Evolutionary conservation across 2,113 vertebrate species (phyloP), one percentile per base, ranked within the genome.

Genomic region (Parus major): DNA sequence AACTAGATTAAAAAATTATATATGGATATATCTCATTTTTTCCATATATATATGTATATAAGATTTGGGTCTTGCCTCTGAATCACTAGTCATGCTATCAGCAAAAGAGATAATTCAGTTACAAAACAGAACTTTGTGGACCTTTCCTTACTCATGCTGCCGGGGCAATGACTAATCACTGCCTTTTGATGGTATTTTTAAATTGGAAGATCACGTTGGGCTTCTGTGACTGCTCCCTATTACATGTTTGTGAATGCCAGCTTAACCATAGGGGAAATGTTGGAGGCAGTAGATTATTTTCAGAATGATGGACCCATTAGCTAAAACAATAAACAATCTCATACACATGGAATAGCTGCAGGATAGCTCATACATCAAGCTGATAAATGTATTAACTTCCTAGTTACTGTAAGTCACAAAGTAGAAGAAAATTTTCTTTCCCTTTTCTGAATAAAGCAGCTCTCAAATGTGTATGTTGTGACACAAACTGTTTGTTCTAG

Each of bases 351-450:
- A 73, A 88, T 88, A 93, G 88, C 79, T 88, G 76, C 64, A 78
- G 92, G 90, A 59, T 90, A 64, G 24, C 68, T 92, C 85, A 52
- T 96, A 96, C 71, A 90, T 97, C 94, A 94, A 50, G 71, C 3
- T 93, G 92, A 95, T 86, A 93, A 83, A 94, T 91, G 52, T 92
- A 93, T 94, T 96, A 95, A 93, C 56, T 88, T 95, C 93, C 76
- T 77, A 78, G 68, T 75, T 88, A 92, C 64, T 92, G 55, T 77
- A 94, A 86, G 72, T 92, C 79, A 83, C 71, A 60, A 77, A 78
- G 23, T 66, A 73, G n/a, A 73, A 78, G 63, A 92, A 82, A 41
- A 56, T 86, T 65, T 94, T 86, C 31, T 66, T 76, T 85, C 29
- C 14, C 7, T 66, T 93, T 66, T 85, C 56, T 71, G 44, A 75